Conservation (phyloP, 2,888 invertebrate species). For the Drosophila mimica region DNA sequence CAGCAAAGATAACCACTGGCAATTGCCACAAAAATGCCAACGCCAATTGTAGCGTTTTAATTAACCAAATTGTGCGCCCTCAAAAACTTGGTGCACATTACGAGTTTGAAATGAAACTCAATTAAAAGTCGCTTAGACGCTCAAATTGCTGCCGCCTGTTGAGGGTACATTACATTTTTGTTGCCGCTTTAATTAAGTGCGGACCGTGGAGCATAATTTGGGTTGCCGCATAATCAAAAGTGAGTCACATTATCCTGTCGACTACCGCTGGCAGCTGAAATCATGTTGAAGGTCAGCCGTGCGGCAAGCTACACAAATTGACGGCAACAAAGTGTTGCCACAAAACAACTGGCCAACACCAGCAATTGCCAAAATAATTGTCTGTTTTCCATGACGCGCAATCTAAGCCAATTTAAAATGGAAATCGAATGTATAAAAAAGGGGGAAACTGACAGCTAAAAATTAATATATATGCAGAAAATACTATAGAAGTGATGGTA, state of each 20-base stretch:
- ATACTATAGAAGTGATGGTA: neutral
- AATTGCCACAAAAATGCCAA: conserved; percentile 60
- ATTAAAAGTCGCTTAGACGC: conserved; percentile 77
- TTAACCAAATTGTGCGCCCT: conserved; percentile 75
- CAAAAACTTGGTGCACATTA: conserved; percentile 55
- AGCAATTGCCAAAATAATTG: conserved; percentile 11
- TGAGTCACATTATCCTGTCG: conserved; percentile 45
- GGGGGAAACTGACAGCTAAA: neutral
- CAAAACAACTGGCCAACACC: conserved; percentile 9
- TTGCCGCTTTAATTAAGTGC: conserved; percentile 67
- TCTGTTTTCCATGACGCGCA: conserved; percentile 19
- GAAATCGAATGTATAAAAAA: conserved; percentile 6
- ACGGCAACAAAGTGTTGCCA: conserved; percentile 33
- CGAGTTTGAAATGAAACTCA: conserved; percentile 68
- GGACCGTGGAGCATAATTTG: conserved; percentile 52
- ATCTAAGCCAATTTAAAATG: neutral
- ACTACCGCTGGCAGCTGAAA: conserved; percentile 25
- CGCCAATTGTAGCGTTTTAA: conserved; percentile 77
- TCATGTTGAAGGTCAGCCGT: conserved; percentile 55
- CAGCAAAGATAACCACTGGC: conserved; percentile 32
- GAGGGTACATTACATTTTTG: conserved; percentile 21
- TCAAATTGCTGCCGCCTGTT: conserved; percentile 53
- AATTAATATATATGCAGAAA: neutral
- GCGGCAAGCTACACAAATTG: conserved; percentile 32
- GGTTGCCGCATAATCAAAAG: conserved; percentile 58